Evolutionary conservation across 2,888 invertebrate genomes (phyloP), one percentile per base, ranked within the genome.

Genomic region (Biston betularia): DNA sequence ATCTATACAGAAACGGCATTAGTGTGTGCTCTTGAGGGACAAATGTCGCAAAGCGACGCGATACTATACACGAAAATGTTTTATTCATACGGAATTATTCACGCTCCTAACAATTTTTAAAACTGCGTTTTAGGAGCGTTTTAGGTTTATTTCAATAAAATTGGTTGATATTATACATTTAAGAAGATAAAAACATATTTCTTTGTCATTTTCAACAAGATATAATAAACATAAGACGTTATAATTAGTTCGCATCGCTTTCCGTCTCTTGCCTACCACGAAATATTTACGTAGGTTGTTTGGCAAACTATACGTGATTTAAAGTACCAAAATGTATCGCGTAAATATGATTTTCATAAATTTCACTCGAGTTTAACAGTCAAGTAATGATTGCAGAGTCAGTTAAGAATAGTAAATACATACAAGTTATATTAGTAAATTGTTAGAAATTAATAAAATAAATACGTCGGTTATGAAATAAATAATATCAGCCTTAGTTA

Each of bases 271-370:
- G 15, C 10, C 10, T 15, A 38, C 38, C 15, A 53, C 3, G 15
- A 38, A 52, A 52, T n/a, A 10, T 44, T 11, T 12, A 50, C 11
- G 38, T 10, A 53, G 38, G 15, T 38, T 14, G 14, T 53, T 53
- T 38, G 52, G 52, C 52, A 53, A 15, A 15, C 52, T 53, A 38
- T 38, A 38, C 38, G 15, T 15, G 15, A 38, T 53, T 53, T 9
- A 5, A 53, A 52, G 11, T 53, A 53, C 52, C 52, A 4, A 38
- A n/a, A 38, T 12, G 38, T 6, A 15, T 15, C 38, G 38, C 15
- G 15, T 53, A 11, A 53, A 53, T 38, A 0, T 15, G 52, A 38
- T 15, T 38, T 53, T 53, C 8, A 38, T 38, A 38, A 38, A 38
- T 38, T 53, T 38, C 10, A 15, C 5, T 10, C 14, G 3, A 40